These are phyloP conservation scores for Callimorpha dominula DNA, from an alignment of 2,888 invertebrate genomes.

Conservation along the genomic window DNA sequence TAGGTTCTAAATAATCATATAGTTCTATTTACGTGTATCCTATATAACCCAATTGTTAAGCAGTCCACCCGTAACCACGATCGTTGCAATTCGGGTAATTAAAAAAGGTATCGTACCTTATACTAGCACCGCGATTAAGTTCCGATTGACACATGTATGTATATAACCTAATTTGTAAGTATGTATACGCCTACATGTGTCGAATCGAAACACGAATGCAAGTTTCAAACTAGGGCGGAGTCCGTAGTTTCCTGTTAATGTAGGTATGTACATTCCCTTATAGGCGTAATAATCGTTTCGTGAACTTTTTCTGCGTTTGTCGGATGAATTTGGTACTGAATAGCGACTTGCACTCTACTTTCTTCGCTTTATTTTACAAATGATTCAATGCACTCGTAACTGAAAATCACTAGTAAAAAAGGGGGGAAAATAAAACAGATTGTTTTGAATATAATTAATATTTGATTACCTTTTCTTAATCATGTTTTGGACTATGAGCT, in stretches of 20 bases:
- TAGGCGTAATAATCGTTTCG: constrained; percentile 35
- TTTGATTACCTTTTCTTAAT: too few relatives aligned
- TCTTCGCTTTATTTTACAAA: background rate
- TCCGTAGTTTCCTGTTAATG: constrained; percentile 36
- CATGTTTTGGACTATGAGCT: too few relatives aligned
- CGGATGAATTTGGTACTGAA: constrained; percentile 20
- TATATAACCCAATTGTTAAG: background rate
- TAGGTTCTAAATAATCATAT: background rate
- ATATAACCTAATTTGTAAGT: background rate
- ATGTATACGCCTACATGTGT: constrained; percentile 15
- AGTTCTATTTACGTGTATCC: background rate
- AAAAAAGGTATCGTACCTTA: background rate
- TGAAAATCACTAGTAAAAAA: background rate
- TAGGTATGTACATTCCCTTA: constrained; percentile 26
- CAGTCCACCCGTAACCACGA: background rate
- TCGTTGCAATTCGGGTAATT: background rate
- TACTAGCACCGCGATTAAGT: too few relatives aligned
- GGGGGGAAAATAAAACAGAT: too few relatives aligned
- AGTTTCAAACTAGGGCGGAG: constrained; percentile 37
- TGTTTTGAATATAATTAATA: too few relatives aligned
- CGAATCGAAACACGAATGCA: constrained; percentile 38
- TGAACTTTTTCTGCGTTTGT: constrained; percentile 34
- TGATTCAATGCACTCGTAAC: background rate
- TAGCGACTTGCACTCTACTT: background rate
- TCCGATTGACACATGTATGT: background rate